These are phyloP conservation scores for Sialia sialis DNA, from an alignment of 2,113 vertebrate species.

Conservation along the genomic window DNA sequence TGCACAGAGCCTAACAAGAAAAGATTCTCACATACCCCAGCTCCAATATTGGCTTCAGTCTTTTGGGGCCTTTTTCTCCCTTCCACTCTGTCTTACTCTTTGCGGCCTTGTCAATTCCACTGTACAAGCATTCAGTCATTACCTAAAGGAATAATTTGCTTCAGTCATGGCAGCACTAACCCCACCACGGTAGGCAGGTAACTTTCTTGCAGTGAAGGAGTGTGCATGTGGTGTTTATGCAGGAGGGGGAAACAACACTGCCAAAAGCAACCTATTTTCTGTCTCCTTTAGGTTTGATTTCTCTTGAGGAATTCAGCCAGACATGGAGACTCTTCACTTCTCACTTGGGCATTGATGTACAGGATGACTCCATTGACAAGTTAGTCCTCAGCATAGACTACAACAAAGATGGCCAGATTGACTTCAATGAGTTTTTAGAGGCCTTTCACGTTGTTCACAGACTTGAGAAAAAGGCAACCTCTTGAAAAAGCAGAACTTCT, in stretches of 20 bases:
- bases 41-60: not conserved
- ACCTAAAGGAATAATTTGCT: not conserved
- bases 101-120: not conserved
- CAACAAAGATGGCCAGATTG: conserved; percentile 95
- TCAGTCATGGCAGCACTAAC: not conserved
- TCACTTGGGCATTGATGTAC: conserved; percentile 77
- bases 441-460: conserved; percentile 92
- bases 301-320: conserved; percentile 88
- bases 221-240: fast-evolving
- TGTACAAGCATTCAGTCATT: not conserved
- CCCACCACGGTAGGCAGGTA: fast-evolving
- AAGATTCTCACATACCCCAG: not conserved
- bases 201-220: not conserved
- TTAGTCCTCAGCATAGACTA: conserved; percentile 87
- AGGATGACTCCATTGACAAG: conserved; percentile 80
- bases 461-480: conserved; percentile 66
- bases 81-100: not conserved
- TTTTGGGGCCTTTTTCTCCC: not conserved
- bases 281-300: conserved; percentile 84
- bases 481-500: not conserved
- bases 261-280: not conserved
- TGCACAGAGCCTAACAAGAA: not conserved
- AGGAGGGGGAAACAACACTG: not conserved
- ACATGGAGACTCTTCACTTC: conserved; percentile 91
- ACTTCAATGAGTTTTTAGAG: conserved; percentile 95